These are phyloP conservation scores for Dilophus febrilis DNA, from an alignment of 2,888 invertebrate genomes.

Conservation along the genomic window DNA sequence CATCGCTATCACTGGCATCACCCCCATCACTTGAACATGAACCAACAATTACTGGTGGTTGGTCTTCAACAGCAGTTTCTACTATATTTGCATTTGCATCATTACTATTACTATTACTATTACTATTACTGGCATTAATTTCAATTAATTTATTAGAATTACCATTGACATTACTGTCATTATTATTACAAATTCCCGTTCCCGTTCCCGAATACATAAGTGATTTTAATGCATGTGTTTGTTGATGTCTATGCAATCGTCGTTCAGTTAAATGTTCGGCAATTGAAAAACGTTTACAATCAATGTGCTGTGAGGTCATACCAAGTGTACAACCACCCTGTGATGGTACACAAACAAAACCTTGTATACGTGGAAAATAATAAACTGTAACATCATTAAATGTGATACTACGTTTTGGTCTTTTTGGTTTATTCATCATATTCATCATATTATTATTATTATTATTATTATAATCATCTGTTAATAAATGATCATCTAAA, in stretches of 20 bases:
- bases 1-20: neutral
- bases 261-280: slow-evolving; percentile 81
- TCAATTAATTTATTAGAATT: no score
- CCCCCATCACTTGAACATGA: no score
- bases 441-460: no score
- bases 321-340: slow-evolving; percentile 84
- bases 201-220: no score
- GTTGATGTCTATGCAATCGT: slow-evolving; percentile 66
- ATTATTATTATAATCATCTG: no score
- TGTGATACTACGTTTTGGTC: slow-evolving; percentile 63
- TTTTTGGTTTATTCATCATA: no score
- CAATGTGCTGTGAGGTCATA: slow-evolving; percentile 57
- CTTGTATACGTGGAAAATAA: slow-evolving; percentile 86
- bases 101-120: no score
- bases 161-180: no score
- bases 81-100: no score
- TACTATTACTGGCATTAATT: slow-evolving; percentile 25
- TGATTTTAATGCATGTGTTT: slow-evolving; percentile 37
- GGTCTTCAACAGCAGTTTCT: no score
- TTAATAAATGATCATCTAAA: slow-evolving; percentile 31
- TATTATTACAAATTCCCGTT: no score
- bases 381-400: slow-evolving; percentile 88
- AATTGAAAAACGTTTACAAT: slow-evolving; percentile 66
- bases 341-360: slow-evolving; percentile 81
- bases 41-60: no score